Base-by-base conservation (phyloP, 92 coral and sea anemone species). In the Parazoanthus atlanticus region DNA sequence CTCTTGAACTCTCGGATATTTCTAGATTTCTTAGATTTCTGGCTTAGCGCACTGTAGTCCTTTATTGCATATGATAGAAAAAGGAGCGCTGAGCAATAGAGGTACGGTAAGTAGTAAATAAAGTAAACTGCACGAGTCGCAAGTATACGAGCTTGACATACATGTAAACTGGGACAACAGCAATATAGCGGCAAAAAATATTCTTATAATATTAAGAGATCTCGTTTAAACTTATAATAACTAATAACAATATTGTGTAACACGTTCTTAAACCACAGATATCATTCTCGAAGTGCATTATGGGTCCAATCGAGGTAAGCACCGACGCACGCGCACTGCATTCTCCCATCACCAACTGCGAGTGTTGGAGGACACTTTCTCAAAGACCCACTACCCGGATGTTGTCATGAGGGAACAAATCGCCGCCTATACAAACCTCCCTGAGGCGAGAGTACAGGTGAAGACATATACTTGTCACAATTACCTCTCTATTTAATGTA, bases 351-450 rank as follows among this genome's bases (percentile, higher is more conserved):
- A 97, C 81, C 99, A 97, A 85, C 93, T 97, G 31, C 95, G 92
- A 91, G 92, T 96, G 83, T 85, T 97, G 54, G 99, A 97, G 85
- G 92, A 93, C 79, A 94, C 99, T 40, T 97, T 97, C 88, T 84
- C 95, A 74, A 97, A 97, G 89, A 97, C 99, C 47, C 99, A 97
- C 80, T 97, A 97, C 93, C 99, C 99, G 34, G 99, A 97, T 91
- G 95, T 97, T 29, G 94, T 94, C 54, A 95, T 97, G 99, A 91
- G 99, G 82, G 99, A 97, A 85, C 99, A 97, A 79, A 94, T 97
- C 12, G 98, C 99, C 19, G 93, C 94, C 33, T 95, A 91, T 79
- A 97, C 96, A 16, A 95, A 93, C 84, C 92, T 95, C 72, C 97
- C 98, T 36, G 98, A 97, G 86, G 93, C 99, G 9, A 92, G 98